Base-by-base conservation (phyloP, 2,888 invertebrate species). In the Parnassius smintheus region DNA sequence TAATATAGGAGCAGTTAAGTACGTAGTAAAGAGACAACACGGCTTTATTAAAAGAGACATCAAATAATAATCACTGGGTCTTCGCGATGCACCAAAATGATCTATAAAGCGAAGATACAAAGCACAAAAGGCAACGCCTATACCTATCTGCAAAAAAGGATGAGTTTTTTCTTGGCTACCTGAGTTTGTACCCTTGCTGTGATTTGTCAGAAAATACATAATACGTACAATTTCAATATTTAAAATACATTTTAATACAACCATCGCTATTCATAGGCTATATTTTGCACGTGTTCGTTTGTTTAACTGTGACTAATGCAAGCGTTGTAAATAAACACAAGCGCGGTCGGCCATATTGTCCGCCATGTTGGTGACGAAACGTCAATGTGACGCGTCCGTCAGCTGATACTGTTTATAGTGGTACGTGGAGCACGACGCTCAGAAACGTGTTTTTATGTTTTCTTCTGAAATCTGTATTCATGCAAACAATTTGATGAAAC, bases 321-420 rank as follows among this genome's bases (percentile, higher is more conserved):
- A 68, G 67, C 74, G 74, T 77, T 79, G 86, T 85, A 86, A 85
- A 85, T 82, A 87, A 86, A 86, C 82, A 71, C 63, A 85, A 81
- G 76, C 69, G 76, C 69, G 69, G 65, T 68, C 80, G 64, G 82
- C 86, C 84, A 88, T 87, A 65, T 84, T 87, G 80, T 70, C 80
- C 70, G 83, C 87, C 88, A 88, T 89, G 70, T 83, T 88, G 75
- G 75, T 70, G 72, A 74, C 69, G 67, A 75, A 72, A 82, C 82
- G 82, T 84, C 82, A 81, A 76, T 68, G 72, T 86, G 88, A 89
- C 88, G 88, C 72, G 72, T 59, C 64, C 67, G 62, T 64, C 87
- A 86, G 87, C 83, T 86, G 87, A 85, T 85, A 81, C 58, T 67
- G 76, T 76, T 75, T 72, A 73, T 73, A 71, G 7, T 56, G 8